Base-by-base conservation (phyloP, 2,797 vertebrate genomes). In the Chrysocyon brachyurus region DNA sequence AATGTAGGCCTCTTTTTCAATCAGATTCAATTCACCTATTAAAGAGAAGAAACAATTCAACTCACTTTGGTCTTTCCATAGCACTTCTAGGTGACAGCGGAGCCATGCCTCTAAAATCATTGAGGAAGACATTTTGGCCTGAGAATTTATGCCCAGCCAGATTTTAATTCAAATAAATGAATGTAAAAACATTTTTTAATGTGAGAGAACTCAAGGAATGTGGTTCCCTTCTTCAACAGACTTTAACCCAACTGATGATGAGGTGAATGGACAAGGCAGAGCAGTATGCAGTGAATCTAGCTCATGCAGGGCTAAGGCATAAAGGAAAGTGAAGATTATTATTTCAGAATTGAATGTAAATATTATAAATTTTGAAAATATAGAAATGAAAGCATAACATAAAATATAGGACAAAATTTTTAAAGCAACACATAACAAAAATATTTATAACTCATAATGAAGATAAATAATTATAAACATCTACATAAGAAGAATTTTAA, bases 381-480 rank as follows among this genome's bases (percentile, higher is more conserved):
- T 24, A 22, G 28, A 70, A 86, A 68, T 87, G 19, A 86, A 72
- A 46, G 12, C 9, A 63, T 12, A 66, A 16, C 14, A 54, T 79
- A 81, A 90, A 95, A 52, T 84, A 73, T 33, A 36, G 17, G 26
- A 83, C 57, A 66, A 63, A 82, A 56, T 68, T 54, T 88, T 89
- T 12, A 75, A 59, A 28, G 12, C 16, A 95, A n/a, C 28, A 64
- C 5, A 31, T 57, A 79, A 57, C 61, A 49, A 88, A 7, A 87
- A 95, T 73, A 56, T 61, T 33, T 63, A 49, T 28, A 52, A 73
- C n/a, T 16, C 14, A 31, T 33, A 66, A 40, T 33, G n/a, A 83
- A 78, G 70, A 56, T 8, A 89, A 78, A 61, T 61, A 78, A 92
- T 90, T 59, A 66, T 49, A 36, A 96, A 92, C 82, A 73, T 57